These are phyloP conservation scores for Copidosoma aretas DNA, from an alignment of 2,888 invertebrate species.

Conservation along the genomic window DNA sequence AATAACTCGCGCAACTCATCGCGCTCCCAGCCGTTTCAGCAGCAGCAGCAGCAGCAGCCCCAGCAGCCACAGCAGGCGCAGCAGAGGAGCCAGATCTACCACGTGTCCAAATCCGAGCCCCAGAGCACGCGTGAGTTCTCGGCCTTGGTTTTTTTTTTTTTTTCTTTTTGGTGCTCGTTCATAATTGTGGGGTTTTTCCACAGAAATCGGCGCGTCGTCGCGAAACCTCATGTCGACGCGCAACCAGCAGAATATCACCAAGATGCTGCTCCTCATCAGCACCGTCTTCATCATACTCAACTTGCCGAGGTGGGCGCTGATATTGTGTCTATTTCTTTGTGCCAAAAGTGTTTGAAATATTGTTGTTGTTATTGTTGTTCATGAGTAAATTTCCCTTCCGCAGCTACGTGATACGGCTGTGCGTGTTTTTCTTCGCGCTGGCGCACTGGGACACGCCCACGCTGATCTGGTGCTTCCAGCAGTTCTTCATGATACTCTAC, in stretches of 20 bases:
- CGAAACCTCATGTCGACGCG: constrained; percentile 63
- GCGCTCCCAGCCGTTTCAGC: background rate
- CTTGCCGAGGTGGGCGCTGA: constrained; percentile 68
- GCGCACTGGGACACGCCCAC: constrained; percentile 61
- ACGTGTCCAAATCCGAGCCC: constrained; percentile 49
- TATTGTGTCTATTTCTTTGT: background rate
- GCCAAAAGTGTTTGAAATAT: too few relatives aligned
- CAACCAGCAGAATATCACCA: constrained; percentile 69
- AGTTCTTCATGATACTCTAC: constrained; percentile 70
- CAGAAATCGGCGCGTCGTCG: constrained; percentile 63
- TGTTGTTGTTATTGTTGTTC: background rate
- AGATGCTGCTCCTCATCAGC: constrained; percentile 72
- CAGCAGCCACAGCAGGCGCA: constrained; percentile 42
- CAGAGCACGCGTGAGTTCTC: constrained; percentile 55
- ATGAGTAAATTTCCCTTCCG: constrained; percentile 46
- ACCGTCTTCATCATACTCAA: constrained; percentile 71
- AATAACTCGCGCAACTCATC: constrained; percentile 43
- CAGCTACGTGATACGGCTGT: constrained; percentile 67
- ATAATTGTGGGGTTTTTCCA: too few relatives aligned
- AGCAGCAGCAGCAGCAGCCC: background rate
- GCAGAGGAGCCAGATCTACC: constrained; percentile 48
- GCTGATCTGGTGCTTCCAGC: constrained; percentile 66
- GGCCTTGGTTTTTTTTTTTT: constrained; percentile 1
- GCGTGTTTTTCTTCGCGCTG: constrained; percentile 64
- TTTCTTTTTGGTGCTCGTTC: background rate